Evolutionary conservation across 53 echinoderm and acorn worm genomes (phyloP).

Genomic region (Hippasteria phrygiana): DNA sequence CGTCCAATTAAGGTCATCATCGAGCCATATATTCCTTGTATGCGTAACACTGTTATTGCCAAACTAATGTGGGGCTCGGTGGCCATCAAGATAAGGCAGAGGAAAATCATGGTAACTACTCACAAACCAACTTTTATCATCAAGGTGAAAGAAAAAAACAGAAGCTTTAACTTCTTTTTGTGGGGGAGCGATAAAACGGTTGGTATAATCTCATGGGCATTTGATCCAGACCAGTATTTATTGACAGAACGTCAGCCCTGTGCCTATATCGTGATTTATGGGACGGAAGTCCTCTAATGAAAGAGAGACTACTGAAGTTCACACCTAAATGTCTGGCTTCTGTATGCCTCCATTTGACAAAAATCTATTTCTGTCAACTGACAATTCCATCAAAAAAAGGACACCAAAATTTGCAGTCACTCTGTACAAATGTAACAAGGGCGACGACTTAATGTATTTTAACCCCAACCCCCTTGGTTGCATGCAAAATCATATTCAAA

Average conservation of each 20-base stretch:
- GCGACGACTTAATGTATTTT: too few relatives aligned
- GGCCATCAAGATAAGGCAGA: neutral
- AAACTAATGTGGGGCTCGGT: neutral
- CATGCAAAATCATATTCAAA: too few relatives aligned
- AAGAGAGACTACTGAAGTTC: neutral
- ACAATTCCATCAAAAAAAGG: conserved; percentile 2
- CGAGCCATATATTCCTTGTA: neutral
- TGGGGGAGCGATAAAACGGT: neutral
- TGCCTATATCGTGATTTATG: conserved; percentile 20
- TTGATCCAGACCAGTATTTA: conserved; percentile 2
- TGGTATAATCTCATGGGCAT: neutral
- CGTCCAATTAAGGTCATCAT: conserved; percentile 20
- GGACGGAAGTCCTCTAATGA: neutral
- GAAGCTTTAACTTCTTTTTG: neutral
- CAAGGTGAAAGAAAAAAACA: too few relatives aligned
- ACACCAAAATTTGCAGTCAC: neutral
- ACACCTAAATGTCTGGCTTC: neutral
- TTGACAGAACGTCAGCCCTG: neutral
- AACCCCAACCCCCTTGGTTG: too few relatives aligned
- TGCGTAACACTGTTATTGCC: neutral
- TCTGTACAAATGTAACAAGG: neutral
- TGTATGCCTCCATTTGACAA: neutral
- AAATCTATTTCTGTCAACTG: conserved; percentile 6
- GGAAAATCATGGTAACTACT: neutral
- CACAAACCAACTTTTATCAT: neutral